Evolutionary conservation across 2,113 vertebrate species (phyloP).

Genomic region (Mustela nigripes): DNA sequence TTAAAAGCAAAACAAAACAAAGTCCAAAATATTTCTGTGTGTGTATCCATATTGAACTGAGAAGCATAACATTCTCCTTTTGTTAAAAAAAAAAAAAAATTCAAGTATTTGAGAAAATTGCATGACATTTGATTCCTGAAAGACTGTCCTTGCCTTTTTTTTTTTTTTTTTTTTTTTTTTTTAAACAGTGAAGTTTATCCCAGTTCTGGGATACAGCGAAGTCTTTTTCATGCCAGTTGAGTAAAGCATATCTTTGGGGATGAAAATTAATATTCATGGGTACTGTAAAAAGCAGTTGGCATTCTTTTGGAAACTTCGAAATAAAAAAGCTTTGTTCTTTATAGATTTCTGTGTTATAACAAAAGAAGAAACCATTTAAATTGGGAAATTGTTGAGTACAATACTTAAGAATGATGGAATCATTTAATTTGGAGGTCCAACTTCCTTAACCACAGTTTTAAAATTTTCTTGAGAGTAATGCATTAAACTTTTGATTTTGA

Average conservation of each 20-base stretch:
- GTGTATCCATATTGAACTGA: conserved; percentile 3
- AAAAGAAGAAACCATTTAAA: conserved; percentile 50
- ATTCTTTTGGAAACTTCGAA: conserved; percentile 74
- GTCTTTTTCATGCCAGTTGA: conserved; percentile 61
- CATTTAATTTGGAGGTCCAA: background rate
- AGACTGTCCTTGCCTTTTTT: background rate
- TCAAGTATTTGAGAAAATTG: conserved; percentile 68
- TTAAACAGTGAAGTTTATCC: conserved; percentile 27
- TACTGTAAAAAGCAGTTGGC: conserved; percentile 60
- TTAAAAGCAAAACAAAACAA: background rate
- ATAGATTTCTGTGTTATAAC: conserved; percentile 43
- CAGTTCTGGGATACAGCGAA: too few relatives aligned
- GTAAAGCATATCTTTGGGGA: conserved; percentile 52
- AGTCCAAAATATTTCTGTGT: background rate
- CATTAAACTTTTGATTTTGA: conserved; percentile 31
- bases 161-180: background rate
- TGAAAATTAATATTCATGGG: background rate
- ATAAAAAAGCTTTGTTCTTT: conserved; percentile 73
- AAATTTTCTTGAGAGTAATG: conserved; percentile 3
- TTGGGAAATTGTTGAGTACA: conserved; percentile 58
- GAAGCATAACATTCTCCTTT: conserved; percentile 62
- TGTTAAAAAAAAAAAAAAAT: background rate
- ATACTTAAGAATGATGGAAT: background rate
- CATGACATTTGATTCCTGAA: conserved; percentile 68
- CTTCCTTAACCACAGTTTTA: conserved; percentile 34